Evolutionary conservation across 2,888 invertebrate genomes (phyloP).

Genomic region (Priapulus caudatus): DNA sequence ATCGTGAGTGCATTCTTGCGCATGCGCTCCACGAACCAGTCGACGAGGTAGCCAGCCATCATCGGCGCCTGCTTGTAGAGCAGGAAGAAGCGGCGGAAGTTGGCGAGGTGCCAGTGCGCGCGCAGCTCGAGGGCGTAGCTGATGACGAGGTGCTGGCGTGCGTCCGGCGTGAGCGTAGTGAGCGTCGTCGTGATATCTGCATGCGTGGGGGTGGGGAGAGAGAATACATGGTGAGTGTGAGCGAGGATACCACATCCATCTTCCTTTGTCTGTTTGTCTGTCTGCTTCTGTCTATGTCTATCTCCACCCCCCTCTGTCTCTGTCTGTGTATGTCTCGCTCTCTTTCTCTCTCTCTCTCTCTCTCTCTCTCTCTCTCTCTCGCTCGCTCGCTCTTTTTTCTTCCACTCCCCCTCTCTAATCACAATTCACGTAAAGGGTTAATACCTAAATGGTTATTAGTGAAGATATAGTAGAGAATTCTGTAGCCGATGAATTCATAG

Average conservation of each 20-base stretch:
- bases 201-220: too few relatives aligned
- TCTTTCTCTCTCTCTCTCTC: too few relatives aligned
- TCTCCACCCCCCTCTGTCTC: too few relatives aligned
- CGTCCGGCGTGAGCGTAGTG: constrained; percentile 60
- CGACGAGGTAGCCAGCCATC: constrained; percentile 92
- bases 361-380: too few relatives aligned
- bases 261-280: too few relatives aligned
- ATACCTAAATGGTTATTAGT: constrained; percentile 92
- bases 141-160: constrained; percentile 67
- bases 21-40: constrained; percentile 94
- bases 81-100: constrained; percentile 82
- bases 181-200: constrained; percentile 84
- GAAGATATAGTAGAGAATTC: constrained; percentile 92
- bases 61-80: constrained; percentile 76
- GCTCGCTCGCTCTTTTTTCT: too few relatives aligned
- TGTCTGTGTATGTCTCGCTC: too few relatives aligned
- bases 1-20: constrained; percentile 78
- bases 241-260: too few relatives aligned
- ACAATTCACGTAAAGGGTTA: too few relatives aligned
- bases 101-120: constrained; percentile 83
- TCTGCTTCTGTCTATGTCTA: too few relatives aligned
- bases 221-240: too few relatives aligned
- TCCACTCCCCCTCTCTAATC: too few relatives aligned
- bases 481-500: constrained; percentile 86
- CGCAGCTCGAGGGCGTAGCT: constrained; percentile 73